Evolutionary conservation across 2,888 invertebrate genomes (phyloP), one percentile per base, ranked within the genome.

Genomic region (Xestia c-nigrum): DNA sequence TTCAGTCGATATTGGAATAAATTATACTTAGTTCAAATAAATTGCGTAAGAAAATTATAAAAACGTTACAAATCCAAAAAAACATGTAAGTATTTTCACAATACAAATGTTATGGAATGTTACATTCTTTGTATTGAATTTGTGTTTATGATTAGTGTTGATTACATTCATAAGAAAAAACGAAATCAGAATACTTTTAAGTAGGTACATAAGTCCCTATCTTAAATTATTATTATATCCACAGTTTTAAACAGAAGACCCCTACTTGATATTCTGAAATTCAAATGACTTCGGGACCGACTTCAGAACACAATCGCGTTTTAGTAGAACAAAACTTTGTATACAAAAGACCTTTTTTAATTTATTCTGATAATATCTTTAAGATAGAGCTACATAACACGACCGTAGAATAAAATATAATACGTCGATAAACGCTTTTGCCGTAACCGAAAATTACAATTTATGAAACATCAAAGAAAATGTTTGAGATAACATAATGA

Each of bases 181-280:
- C 19, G 40, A 64, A 63, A 76, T 63, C 14, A 3, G 21, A 70
- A 70, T 78, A 67, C 74, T 74, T 81, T 70, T 75, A 80, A 71
- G 73, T 82, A 74, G 0, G 7, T 64, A 59, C 21, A 10, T 61
- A 47, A 31, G 82, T 86, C 81, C 76, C 72, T 83, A 86, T 81
- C 80, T 87, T 78, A 87, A 89, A 89, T 88, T 89, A 89, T 89
- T 81, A 83, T 87, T 81, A 86, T 87, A 83, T 89, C 84, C 72
- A 87, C 81, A 82, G 70, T 84, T 88, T 86, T 83, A 86, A 90
- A 90, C 90, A 90, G 89, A 90, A 89, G 90, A 90, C 87, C 90
- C 90, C 90, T 90, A 92, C 85, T 94, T 94, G 91, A 94, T 94
- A 95, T 95, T 95, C 94, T 92, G 93, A 95, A 94, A 94, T 95